phyloP scores from a whole-genome alignment of 2,113 vertebrate genomes.

The Octodon degus region DNA sequence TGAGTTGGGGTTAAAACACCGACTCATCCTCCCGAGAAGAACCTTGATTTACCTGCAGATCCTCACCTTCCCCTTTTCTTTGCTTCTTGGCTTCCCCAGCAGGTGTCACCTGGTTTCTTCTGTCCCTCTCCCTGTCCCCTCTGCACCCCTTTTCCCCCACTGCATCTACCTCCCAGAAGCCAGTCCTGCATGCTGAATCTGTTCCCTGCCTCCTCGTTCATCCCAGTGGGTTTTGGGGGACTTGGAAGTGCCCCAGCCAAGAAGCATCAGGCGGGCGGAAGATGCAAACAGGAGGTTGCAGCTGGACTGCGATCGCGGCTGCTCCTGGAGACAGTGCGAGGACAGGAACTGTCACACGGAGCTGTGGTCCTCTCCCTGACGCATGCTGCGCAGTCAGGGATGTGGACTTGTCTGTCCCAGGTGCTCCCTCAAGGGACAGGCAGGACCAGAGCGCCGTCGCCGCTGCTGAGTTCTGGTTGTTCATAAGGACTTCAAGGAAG shows the following conservation, averaged over 20 bases:
- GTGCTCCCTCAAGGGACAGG: constrained; percentile 70
- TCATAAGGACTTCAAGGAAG: constrained; percentile 57
- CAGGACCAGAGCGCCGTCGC: constrained; percentile 26
- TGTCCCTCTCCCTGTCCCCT: not conserved
- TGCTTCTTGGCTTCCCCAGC: constrained; percentile 57
- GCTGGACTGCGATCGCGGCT: constrained; percentile 73
- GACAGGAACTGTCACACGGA: not conserved
- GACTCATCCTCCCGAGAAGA: constrained; percentile 39
- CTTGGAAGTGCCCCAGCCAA: constrained; percentile 16
- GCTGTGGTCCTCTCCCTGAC: not conserved
- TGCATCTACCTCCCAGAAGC: constrained; percentile 73
- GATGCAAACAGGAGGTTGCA: constrained; percentile 61
- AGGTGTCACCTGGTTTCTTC: constrained; percentile 43
- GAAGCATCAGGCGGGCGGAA: constrained; percentile 7
- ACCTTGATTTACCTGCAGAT: constrained; percentile 46
- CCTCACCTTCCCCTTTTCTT: constrained; percentile 44
- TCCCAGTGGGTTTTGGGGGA: constrained; percentile 22
- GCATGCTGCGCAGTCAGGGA: constrained; percentile 27
- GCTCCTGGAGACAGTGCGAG: constrained; percentile 45
- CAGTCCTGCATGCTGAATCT: constrained; percentile 69
- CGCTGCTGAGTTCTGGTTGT: constrained; percentile 54
- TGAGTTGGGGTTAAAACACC: not conserved
- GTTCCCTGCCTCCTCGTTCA: constrained; percentile 64
- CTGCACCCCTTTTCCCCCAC: not conserved
- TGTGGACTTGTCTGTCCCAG: constrained; percentile 27